These are phyloP conservation scores for Cheiracanthium punctorium DNA, from an alignment of 2,888 invertebrate genomes.

Conservation along the genomic window DNA sequence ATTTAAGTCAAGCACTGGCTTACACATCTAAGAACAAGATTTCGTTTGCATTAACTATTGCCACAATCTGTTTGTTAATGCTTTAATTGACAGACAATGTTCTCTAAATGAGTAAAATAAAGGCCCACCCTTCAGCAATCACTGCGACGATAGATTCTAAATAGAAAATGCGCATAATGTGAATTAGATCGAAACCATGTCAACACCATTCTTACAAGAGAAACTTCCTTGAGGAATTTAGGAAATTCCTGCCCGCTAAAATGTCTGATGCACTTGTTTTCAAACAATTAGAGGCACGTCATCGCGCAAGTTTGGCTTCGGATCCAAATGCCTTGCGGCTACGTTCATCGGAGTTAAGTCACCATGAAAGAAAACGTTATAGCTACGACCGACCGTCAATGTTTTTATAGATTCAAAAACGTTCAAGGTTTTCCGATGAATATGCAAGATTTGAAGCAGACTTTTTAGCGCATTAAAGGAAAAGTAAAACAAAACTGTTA, in stretches of 20 bases:
- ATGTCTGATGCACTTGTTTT: background rate
- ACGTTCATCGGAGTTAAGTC: constrained; percentile 1
- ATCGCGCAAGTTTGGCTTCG: constrained; percentile 26
- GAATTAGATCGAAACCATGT: constrained; percentile 8
- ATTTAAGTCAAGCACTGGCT: too few relatives aligned
- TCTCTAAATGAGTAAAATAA: too few relatives aligned
- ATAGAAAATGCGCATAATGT: background rate
- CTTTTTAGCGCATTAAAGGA: too few relatives aligned
- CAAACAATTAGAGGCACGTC: constrained; percentile 22
- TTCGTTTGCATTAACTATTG: too few relatives aligned
- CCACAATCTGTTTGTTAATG: too few relatives aligned
- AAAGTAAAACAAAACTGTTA: too few relatives aligned
- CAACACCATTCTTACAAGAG: background rate
- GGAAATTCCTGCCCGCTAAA: constrained; percentile 17
- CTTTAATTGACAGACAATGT: too few relatives aligned
- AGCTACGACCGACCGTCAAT: background rate
- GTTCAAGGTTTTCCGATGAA: background rate
- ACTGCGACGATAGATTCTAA: too few relatives aligned
- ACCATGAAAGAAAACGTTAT: constrained; percentile 2
- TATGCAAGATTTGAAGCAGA: background rate
- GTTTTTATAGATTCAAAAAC: background rate
- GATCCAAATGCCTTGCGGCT: background rate
- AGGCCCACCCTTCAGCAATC: too few relatives aligned
- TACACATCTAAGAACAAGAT: too few relatives aligned
- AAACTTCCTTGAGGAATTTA: background rate